Evolutionary conservation across 2,797 vertebrate species (phyloP).

Genomic region (Oreochromis grahami): DNA sequence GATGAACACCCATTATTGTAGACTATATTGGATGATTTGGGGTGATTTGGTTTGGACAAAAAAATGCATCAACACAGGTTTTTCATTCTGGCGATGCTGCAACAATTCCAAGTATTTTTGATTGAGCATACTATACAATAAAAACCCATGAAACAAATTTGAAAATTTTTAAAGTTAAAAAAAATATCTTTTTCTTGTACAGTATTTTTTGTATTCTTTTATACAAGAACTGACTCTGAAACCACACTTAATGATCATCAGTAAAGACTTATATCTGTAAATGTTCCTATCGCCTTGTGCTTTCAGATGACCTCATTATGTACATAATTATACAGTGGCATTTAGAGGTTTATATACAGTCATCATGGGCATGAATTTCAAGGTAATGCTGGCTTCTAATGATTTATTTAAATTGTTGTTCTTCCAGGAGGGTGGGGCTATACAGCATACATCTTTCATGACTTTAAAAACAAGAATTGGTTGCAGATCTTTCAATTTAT

Average conservation of each 20-base stretch:
- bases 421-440: not conserved
- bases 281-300: not conserved
- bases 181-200: not conserved
- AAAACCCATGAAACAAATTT: conserved; percentile 14
- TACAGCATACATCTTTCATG: not conserved
- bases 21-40: not conserved
- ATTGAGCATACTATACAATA: conserved; percentile 32
- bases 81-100: not conserved
- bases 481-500: not conserved
- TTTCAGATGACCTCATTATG: not conserved
- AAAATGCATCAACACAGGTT: not conserved
- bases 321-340: not conserved
- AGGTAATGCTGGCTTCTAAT: not conserved
- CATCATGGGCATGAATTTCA: not conserved
- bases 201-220: not conserved
- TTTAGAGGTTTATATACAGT: not conserved
- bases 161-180: no score
- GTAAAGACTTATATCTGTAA: not conserved
- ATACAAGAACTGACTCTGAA: not conserved
- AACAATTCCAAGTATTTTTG: conserved; percentile 17
- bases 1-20: not conserved
- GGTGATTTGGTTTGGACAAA: not conserved
- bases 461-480: not conserved
- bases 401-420: accelerated
- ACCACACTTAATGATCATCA: not conserved